Evolutionary conservation across 2,797 vertebrate genomes (phyloP).

Genomic region (Paguma larvata): DNA sequence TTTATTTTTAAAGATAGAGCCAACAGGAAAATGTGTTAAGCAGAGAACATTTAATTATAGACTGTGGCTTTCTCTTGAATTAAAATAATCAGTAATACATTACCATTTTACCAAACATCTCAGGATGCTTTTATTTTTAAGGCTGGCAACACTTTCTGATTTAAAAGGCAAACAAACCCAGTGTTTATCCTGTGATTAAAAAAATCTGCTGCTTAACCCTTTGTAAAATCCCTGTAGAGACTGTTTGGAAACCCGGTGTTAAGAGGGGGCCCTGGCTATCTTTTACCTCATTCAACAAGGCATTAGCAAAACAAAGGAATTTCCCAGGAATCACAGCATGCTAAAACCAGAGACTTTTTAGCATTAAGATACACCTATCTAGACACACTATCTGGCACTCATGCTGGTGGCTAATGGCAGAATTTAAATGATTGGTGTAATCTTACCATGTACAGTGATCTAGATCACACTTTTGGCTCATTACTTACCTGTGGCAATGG

Average conservation of each 20-base stretch:
- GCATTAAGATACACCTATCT: not conserved
- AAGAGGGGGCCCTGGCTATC: not conserved
- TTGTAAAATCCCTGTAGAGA: not conserved
- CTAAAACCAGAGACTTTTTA: not conserved
- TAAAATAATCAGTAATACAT: conserved; percentile 80
- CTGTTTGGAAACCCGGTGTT: not conserved
- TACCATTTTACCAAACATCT: conserved; percentile 77
- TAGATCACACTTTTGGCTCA: not conserved
- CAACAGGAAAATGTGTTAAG: conserved; percentile 64
- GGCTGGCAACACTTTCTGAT: conserved; percentile 69
- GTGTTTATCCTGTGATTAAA: conserved; percentile 69
- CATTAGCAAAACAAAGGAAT: not conserved
- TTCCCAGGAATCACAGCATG: not conserved
- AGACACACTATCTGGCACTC: not conserved
- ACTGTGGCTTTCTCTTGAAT: conserved; percentile 75
- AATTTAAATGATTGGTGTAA: not conserved
- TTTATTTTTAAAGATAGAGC: conserved; percentile 48
- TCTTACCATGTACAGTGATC: not conserved
- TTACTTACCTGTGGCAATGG: not conserved
- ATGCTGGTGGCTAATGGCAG: not conserved
- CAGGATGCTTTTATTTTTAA: conserved; percentile 49
- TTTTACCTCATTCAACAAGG: not conserved
- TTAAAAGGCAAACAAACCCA: conserved; percentile 77
- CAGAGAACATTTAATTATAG: conserved; percentile 82
- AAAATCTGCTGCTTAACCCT: conserved; percentile 47